Evolutionary conservation across 2,113 vertebrate genomes (phyloP), one percentile per base, ranked within the genome.

Genomic region (Mola mola): DNA sequence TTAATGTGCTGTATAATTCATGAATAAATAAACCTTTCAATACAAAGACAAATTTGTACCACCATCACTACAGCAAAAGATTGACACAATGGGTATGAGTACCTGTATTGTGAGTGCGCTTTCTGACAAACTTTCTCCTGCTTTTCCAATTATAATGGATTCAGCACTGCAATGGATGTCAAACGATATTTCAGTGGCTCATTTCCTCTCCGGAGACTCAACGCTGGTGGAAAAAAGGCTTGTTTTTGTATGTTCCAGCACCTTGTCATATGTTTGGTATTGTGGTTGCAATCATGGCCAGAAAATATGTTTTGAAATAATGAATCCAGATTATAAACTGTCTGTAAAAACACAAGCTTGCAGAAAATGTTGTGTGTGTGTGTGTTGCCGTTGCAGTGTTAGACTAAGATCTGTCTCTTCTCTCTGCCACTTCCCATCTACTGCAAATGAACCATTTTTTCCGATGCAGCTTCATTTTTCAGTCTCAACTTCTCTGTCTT

Each of bases 81-180:
- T 75, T 86, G 83, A 86, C 87, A 87, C 84, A 83, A 81, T 82
- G 76, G 72, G 83, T 79, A 71, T 64, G 25, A 61, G 69, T 62
- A 34, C 28, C 15, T 78, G 71, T 76, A 73, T 76, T 5, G 17
- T 67, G 73, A 67, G 60, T 66, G 60, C 7, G 34, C 70, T 62
- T 69, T 66, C 65, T 67, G 68, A 87, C 75, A 87, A 85, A 87
- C 66, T 75, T 82, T 74, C 50, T 57, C 64, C 65, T 70, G 71
- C 58, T 33, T 83, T 41, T 83, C 79, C 87, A 85, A 71, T 84
- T 85, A 85, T 82, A 87, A 79, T 79, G 73, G 73, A 72, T 78
- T 41, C 60, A 59, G 61, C 20, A 0, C 52, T 70, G 72, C 60
- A 53, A 62, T 57, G 64, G 55, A 71, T 83, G 80, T 79, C 65